Evolutionary conservation across 2,797 vertebrate species (phyloP), one percentile per base, ranked within the genome.

Genomic region (Heteromormyrus szaboi): DNA sequence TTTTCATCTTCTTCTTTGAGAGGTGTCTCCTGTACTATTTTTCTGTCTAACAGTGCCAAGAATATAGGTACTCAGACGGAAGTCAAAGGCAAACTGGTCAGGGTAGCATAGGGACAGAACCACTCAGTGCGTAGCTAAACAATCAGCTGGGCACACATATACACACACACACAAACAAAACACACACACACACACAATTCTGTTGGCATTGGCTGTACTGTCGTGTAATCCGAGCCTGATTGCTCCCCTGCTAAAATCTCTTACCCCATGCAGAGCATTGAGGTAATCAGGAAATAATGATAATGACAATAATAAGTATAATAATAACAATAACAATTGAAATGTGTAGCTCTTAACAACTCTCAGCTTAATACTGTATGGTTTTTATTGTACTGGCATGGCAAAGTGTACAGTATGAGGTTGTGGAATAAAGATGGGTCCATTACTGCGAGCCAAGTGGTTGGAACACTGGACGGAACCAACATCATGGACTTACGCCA

Each of bases 361-460:
- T 53, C 22, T 85, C 87, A 48, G 79, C 85, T 72, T n/a, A 72
- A 48, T 59, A 59, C 54, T 65, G 22, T 48, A 83, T 65, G 62
- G 9, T 68, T 56, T 76, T 68, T 89, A 85, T 83, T 72, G 83
- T 68, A 85, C 44, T 89, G 89, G 87, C 87, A 86, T 29, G 54
- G 33, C 12, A 8, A 6, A 86, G 25, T 88, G 59, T 50, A 90
- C 89, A 89, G 89, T 92, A 91, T 94, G 89, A 1, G 72, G 87
- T 93, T 95, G 83, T 62, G 84, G 81, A 89, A 85, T 85, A 85
- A 68, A 89, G 81, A 85, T 44, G n/a, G 62, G 48, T 48, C 48
- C 25, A 37, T 62, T 17, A 44, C 84, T 54, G 62, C 25, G 3
- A 89, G 92, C 90, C 90, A 92, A 92, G 92, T 89, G 25, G 85